Evolutionary conservation across 2,113 vertebrate genomes (phyloP).

Genomic region (Rhea americana): DNA sequence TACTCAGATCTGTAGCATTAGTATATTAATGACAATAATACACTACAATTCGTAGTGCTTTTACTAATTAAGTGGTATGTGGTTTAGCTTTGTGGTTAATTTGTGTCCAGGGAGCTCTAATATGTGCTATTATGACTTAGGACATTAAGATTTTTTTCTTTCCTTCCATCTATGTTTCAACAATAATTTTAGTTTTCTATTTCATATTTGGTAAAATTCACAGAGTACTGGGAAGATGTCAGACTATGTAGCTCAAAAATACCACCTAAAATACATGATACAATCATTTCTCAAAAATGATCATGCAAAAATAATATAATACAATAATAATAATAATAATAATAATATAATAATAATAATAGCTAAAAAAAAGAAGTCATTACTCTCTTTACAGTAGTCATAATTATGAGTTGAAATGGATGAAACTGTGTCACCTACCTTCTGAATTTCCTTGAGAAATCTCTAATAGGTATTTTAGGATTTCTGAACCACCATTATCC

Average conservation of each 20-base stretch:
- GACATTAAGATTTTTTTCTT: neutral
- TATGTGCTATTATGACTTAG: neutral
- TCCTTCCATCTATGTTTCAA: neutral
- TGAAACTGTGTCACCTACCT: slow-evolving; percentile 74
- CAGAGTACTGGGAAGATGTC: neutral
- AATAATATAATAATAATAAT: fast-evolving
- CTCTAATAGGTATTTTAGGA: slow-evolving; percentile 92
- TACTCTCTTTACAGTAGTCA: neutral
- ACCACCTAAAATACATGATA: neutral
- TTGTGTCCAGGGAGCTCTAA: neutral
- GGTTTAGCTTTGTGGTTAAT: neutral
- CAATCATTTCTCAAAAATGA: too few relatives aligned
- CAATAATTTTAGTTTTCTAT: neutral
- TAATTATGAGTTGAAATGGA: neutral
- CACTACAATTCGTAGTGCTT: neutral
- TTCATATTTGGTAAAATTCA: neutral
- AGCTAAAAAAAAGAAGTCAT: neutral
- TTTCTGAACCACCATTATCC: slow-evolving; percentile 93
- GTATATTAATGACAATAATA: neutral
- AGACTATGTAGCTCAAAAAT: neutral
- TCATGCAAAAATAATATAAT: too few relatives aligned
- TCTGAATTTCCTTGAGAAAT: slow-evolving; percentile 90
- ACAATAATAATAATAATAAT: neutral
- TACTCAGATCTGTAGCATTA: neutral
- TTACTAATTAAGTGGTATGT: neutral